Conservation (phyloP, 2,888 invertebrate genomes). For the Pogonocherus hispidulus region DNA sequence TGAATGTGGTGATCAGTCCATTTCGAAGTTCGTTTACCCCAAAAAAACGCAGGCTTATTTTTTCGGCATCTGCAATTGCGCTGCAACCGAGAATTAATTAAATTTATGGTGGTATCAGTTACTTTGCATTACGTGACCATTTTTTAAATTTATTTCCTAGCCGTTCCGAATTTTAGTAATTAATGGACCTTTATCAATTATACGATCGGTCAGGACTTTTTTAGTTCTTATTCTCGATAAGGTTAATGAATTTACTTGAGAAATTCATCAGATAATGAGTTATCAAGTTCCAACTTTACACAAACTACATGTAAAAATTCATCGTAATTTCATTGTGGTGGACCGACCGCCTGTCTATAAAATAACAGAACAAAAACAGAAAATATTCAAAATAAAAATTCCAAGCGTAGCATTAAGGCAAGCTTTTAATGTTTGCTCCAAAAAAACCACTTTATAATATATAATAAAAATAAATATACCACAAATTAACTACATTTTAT, state of each 20-base stretch:
- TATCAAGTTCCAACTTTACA: no score
- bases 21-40: conserved; percentile 26
- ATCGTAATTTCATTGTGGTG: no score
- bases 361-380: no score
- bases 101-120: conserved; percentile 31
- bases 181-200: conserved; percentile 28
- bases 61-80: conserved; percentile 30
- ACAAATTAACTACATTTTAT: no score
- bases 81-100: conserved; percentile 26
- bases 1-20: conserved; percentile 14
- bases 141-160: conserved; percentile 19
- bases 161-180: conserved; percentile 24
- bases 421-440: no score
- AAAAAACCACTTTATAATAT: no score
- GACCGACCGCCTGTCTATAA: no score
- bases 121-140: conserved; percentile 27
- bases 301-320: no score
- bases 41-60: conserved; percentile 16
- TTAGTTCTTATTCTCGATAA: not conserved
- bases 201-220: not conserved
- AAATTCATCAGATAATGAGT: no score
- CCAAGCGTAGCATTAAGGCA: no score
- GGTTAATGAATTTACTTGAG: not conserved
- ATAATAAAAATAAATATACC: no score
- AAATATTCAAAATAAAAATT: no score